Evolutionary conservation across 2,113 vertebrate genomes (phyloP), one percentile per base, ranked within the genome.

Genomic region (Polypterus senegalus): DNA sequence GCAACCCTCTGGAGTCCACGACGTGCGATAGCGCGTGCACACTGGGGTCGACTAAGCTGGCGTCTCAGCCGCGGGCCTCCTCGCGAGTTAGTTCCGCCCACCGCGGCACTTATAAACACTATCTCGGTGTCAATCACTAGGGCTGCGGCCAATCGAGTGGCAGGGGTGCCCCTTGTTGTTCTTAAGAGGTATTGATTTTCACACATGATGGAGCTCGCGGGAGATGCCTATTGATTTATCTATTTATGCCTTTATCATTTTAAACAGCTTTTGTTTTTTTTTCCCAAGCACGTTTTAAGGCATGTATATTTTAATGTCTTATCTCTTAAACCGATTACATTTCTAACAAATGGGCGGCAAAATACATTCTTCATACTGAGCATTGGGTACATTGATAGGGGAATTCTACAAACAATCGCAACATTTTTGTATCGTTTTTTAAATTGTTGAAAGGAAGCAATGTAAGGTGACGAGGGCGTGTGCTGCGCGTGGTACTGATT

Each of bases 221-320:
- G 61, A 66, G 65, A 66, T 62, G 60, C 65, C 61, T 57, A 66
- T 62, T 66, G 65, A 66, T 66, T 66, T 61, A 66, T 61, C 65
- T 66, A 57, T 66, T 58, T 66, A 66, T 62, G 59, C 65, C 49
- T 54, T 57, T 11, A 43, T 57, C 56, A 44, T 57, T 57, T 57
- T 57, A 57, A 57, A 27, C 56, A 58, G 56, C 46, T 52, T 59
- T 62, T 59, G 65, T 54, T 57, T 60, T 62, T 62, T 57, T 11
- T 55, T 55, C 10, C 43, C 43, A 57, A 57, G 27, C 56, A 57
- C 27, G 27, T 57, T 57, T 57, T 57, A 6, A 57, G 56, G 56
- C 56, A 57, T 27, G 56, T 57, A 45, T 6, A 7, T 57, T 44
- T 43, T 43, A 27, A 5, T 57, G 10, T 10, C 43, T 55, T 6